These are phyloP conservation scores for Dufourea novaeangliae DNA, from an alignment of 1,140 invertebrate genomes.

Conservation along the genomic window DNA sequence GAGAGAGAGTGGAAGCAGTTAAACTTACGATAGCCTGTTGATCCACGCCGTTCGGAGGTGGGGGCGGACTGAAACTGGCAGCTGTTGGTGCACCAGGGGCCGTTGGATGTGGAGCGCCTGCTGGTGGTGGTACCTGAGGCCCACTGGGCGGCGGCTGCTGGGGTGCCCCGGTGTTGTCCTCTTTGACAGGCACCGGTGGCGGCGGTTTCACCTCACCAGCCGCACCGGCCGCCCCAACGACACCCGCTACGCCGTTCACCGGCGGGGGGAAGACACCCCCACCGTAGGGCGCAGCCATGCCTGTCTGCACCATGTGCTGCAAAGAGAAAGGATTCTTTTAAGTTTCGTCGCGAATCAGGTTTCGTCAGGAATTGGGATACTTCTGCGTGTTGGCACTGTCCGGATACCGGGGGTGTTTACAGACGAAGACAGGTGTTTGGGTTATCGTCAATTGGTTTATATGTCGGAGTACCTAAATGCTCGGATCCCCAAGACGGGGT, in stretches of 20 bases:
- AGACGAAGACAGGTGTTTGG: too few species aligned
- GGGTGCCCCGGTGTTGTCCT: conserved; percentile 72
- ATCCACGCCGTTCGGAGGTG: conserved; percentile 79
- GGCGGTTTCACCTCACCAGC: conserved; percentile 75
- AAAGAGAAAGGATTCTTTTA: conserved; percentile 75
- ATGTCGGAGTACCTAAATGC: background rate
- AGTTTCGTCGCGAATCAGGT: background rate
- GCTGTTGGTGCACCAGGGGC: conserved; percentile 74
- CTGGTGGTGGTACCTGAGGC: conserved; percentile 72
- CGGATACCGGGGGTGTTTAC: background rate
- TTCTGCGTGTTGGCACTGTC: too few species aligned
- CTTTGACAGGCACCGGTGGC: conserved; percentile 79
- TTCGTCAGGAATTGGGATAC: background rate
- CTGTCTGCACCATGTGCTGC: conserved; percentile 97
- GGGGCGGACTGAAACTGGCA: conserved; percentile 78
- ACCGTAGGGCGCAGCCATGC: conserved; percentile 93
- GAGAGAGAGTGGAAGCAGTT: too few species aligned
- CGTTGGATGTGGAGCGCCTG: conserved; percentile 72
- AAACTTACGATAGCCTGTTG: conserved; percentile 78
- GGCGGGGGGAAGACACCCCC: conserved; percentile 88
- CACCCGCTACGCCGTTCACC: conserved; percentile 86
- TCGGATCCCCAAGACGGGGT: background rate
- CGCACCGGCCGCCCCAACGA: conserved; percentile 80
- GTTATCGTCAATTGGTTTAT: background rate
- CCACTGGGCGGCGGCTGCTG: conserved; percentile 74